These are phyloP conservation scores for Coranthus polyacanthus DNA, from an alignment of 2,797 vertebrate genomes.

Conservation along the genomic window DNA sequence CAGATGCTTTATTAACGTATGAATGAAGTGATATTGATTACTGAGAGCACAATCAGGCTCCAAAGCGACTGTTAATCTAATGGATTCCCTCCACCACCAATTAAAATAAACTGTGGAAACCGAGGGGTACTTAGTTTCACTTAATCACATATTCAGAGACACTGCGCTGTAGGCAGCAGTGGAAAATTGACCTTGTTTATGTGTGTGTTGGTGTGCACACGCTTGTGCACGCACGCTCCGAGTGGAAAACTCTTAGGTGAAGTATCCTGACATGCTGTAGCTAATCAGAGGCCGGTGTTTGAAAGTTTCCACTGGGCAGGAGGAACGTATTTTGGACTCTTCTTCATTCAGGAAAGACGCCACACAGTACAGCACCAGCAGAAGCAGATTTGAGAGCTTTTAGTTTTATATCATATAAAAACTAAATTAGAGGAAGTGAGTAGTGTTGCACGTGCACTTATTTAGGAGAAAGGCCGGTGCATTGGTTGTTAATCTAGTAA, in stretches of 20 bases:
- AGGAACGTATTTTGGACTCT: background rate
- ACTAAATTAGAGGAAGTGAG: too few relatives aligned
- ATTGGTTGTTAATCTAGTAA: too few relatives aligned
- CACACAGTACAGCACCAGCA: background rate
- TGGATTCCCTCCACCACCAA: slow-evolving; percentile 22
- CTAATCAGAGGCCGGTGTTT: slow-evolving; percentile 43
- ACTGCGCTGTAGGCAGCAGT: slow-evolving; percentile 17
- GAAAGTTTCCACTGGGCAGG: slow-evolving; percentile 55
- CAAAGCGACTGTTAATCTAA: slow-evolving; percentile 24
- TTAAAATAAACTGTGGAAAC: slow-evolving; percentile 32
- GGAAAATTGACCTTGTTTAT: slow-evolving; percentile 47
- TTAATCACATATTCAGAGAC: slow-evolving; percentile 34
- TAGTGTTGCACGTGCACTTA: too few relatives aligned
- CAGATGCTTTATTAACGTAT: background rate
- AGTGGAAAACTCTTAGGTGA: slow-evolving; percentile 56
- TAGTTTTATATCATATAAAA: too few relatives aligned
- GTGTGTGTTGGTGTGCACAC: slow-evolving; percentile 1
- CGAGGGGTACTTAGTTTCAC: background rate
- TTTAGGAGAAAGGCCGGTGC: too few relatives aligned
- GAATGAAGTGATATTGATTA: slow-evolving; percentile 5
- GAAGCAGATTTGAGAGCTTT: background rate
- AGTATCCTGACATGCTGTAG: slow-evolving; percentile 39
- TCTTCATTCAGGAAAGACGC: slow-evolving; percentile 7
- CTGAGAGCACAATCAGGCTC: background rate
- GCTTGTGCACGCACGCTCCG: background rate